phyloP scores from a whole-genome alignment of 2,888 invertebrate genomes.

The Chrysotoxum bicinctum region DNA sequence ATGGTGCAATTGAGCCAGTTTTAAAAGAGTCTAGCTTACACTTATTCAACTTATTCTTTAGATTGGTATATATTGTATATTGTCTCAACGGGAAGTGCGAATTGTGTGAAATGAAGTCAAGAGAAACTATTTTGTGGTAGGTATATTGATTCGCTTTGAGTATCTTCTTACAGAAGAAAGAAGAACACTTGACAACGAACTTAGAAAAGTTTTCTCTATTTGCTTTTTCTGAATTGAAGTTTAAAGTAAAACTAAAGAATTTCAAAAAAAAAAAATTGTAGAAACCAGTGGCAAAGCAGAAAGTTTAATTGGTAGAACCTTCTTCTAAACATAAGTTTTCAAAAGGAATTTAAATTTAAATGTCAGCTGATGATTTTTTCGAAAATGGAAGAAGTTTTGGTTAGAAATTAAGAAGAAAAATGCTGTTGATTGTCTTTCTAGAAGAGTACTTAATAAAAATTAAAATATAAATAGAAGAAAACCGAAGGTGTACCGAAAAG shows the following conservation, averaged over 20 bases:
- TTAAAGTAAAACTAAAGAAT: not conserved
- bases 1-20: constrained; percentile 64
- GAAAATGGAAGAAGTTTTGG: no score
- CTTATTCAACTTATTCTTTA: constrained; percentile 37
- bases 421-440: no score
- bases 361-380: no score
- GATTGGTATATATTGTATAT: constrained; percentile 6
- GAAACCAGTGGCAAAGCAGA: no score
- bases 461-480: no score
- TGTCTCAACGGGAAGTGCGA: constrained; percentile 27
- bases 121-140: constrained; percentile 12
- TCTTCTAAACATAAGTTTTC: no score
- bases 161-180: not conserved
- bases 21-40: constrained; percentile 44
- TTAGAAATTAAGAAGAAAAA: no score
- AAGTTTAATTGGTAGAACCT: no score
- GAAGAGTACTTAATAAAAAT: no score
- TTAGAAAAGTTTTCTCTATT: not conserved
- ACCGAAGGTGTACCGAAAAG: no score
- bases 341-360: no score
- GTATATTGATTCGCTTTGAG: not conserved
- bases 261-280: no score
- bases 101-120: constrained; percentile 52
- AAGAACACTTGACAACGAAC: not conserved
- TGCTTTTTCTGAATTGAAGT: not conserved